A percentile compares a stretch with the other conserved stretches of the same genome.
These are phyloP conservation scores for Lepidurus couesii DNA, from an alignment of 1,140 invertebrate genomes.

Conservation along the genomic window DNA sequence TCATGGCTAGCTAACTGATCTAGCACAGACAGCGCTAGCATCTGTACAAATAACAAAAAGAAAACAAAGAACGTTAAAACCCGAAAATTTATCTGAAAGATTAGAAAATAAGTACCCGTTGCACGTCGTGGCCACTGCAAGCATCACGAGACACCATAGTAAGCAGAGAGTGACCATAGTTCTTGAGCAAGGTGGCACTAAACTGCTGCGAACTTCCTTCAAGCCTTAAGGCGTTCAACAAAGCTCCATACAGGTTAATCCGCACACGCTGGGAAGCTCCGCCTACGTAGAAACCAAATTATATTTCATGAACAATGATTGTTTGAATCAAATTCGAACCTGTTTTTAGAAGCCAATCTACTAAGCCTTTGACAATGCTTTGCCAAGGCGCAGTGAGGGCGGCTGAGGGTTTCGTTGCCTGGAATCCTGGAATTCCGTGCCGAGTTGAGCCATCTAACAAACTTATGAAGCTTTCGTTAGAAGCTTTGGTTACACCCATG, in stretches of 20 bases:
- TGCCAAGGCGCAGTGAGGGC: conserved; percentile 46
- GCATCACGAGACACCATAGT: conserved; percentile 78
- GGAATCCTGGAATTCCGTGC: conserved; percentile 46
- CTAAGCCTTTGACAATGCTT: conserved; percentile 48
- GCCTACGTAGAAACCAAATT: conserved; percentile 39
- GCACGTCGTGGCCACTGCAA: conserved; percentile 79
- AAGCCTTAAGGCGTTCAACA: conserved; percentile 54
- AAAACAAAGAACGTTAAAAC: neutral
- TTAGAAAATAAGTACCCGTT: conserved; percentile 51
- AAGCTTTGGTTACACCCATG: conserved; percentile 45
- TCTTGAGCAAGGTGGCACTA: conserved; percentile 55
- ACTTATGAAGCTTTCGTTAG: conserved; percentile 44
- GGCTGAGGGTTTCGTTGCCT: conserved; percentile 37
- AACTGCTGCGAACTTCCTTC: conserved; percentile 39
- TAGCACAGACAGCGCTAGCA: conserved; percentile 74
- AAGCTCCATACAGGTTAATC: conserved; percentile 70
- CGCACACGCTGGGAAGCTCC: conserved; percentile 68
- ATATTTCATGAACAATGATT: too few species aligned
- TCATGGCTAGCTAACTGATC: conserved; percentile 71
- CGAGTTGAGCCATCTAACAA: conserved; percentile 40
- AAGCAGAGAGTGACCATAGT: conserved; percentile 73
- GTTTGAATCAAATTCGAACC: conserved; percentile 39
- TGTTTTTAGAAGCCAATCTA: conserved; percentile 50
- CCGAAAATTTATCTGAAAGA: neutral
- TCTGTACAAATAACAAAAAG: conserved; percentile 44